Base-by-base conservation (phyloP, 2,113 vertebrate species). In the Cacatua alba region DNA sequence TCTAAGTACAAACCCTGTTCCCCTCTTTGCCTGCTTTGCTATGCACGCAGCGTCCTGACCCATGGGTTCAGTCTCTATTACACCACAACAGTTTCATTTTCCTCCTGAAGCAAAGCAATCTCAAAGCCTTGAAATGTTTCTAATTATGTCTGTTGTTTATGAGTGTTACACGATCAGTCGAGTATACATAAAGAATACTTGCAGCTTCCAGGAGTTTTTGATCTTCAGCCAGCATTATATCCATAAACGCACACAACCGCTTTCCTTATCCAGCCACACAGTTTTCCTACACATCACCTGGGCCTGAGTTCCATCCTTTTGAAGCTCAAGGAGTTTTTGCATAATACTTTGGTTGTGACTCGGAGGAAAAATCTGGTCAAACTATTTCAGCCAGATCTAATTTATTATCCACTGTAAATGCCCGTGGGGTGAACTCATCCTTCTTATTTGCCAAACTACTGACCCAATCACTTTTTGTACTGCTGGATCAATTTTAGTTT, bases 401-500 rank as follows among this genome's bases (percentile, higher is more conserved):
- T 96, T 94, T 92, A 95, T 86, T 91, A 91, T 82, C 67, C 82
- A 46, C 78, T 68, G 48, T 69, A 93, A 94, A 93, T 94, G 82
- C 74, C 85, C 75, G 7, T 76, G 82, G 78, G 92, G 75, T 87
- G 85, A 90, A 95, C 67, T 92, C 92, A 91, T 91, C 75, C 82
- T 94, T 93, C 82, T 94, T 88, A 85, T 94, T 94, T 92, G 90
- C 88, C 88, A 94, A 33, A 93, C 90, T 94, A 96, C 75, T 95
- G 94, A 93, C 88, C 86, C 82, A 92, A 94, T 88, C 82, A 69
- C 49, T 93, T 95, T 90, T 80, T 88, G 75, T 67, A 49, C 48
- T 74, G 75, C 76, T 83, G 68, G 88, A 93, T 96, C 94, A 94
- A 95, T 94, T 96, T 86, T 69, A 77, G 68, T 85, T 88, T 82